Base-by-base conservation (phyloP, 2,797 vertebrate species). In the Malurus splendens region DNA sequence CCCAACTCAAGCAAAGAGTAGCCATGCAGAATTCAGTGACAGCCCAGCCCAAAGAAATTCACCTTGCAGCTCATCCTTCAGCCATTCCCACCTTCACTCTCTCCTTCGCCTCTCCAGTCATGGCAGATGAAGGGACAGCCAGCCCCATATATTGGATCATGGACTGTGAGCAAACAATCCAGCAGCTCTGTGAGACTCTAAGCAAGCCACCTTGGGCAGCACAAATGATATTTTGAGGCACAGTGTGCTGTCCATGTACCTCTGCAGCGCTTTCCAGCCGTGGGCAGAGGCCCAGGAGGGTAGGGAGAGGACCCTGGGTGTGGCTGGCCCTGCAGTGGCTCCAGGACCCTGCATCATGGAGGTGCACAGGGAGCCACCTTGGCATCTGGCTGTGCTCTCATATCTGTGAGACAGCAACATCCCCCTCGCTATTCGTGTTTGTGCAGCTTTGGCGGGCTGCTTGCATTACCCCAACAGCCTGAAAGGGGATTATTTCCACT, bases 251-350 rank as follows among this genome's bases (percentile, higher is more conserved):
- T 50, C 42, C n/a, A 4, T 0, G 1, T 68, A 20, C 39, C 12
- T 56, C 55, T 72, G 23, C 4, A 5, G 28, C n/a, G 33, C 19
- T 64, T 71, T 71, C 18, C 36, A 76, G 44, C 28, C 1, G 0
- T 5, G 15, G 45, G 4, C 16, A 14, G 66, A 30, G 38, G 66
- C 22, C 25, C 0, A 1, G 33, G 22, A 75, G 10, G 22, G 22
- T 4, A 24, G 33, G 15, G 28, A 65, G 51, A 16, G 42, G 10
- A 24, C 4, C 14, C 9, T 0, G 4, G 28, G 6, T 5, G 15
- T 67, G 42, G 24, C 22, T 19, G 38, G 11, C 48, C 19, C 39
- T 36, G 17, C 28, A 16, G 14, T 14, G 28, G 36, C 41, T 48
- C 44, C 61, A 45, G 48, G 18, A 24, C 27, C 6, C 36, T 8